phyloP scores from a whole-genome alignment of 2,113 vertebrate genomes.

The Antechinus stuartii region DNA sequence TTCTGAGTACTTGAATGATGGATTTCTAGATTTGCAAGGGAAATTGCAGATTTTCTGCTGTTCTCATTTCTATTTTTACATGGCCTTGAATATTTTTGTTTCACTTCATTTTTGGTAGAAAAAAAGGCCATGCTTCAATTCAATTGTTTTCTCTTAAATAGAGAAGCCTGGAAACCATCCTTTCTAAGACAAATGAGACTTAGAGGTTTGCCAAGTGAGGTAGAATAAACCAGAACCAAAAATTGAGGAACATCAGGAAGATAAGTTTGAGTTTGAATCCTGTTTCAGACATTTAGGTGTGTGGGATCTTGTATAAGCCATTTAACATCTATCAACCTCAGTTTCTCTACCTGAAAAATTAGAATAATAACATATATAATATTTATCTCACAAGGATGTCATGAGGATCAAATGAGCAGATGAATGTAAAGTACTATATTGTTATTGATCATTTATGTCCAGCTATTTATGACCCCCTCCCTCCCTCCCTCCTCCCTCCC shows the following conservation, averaged over 20 bases:
- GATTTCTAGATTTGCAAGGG: conserved; percentile 27
- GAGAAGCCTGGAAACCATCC: conserved; percentile 12
- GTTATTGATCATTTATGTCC: too few species aligned
- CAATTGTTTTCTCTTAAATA: conserved; percentile 65
- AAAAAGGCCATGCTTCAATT: conserved; percentile 55
- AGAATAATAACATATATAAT: background rate
- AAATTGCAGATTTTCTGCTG: conserved; percentile 46
- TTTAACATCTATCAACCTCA: background rate
- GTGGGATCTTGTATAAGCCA: background rate
- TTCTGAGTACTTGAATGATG: conserved; percentile 34
- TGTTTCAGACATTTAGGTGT: too few species aligned
- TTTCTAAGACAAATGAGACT: conserved; percentile 18
- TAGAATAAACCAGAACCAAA: background rate
- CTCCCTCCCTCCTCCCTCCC: background rate
- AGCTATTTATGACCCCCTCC: too few species aligned
- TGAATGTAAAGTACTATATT: too few species aligned
- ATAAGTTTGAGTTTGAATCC: background rate
- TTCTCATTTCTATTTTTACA: conserved; percentile 71
- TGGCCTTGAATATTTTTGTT: conserved; percentile 45
- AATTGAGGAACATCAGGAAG: conserved; percentile 9
- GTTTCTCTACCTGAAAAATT: background rate
- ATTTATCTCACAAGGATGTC: too few species aligned
- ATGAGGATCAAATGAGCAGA: too few species aligned
- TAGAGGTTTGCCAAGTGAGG: conserved; percentile 18
- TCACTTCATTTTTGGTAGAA: conserved; percentile 24